Evolutionary conservation across 2,113 vertebrate genomes (phyloP), one percentile per base, ranked within the genome.

Genomic region (Labeo rohita): DNA sequence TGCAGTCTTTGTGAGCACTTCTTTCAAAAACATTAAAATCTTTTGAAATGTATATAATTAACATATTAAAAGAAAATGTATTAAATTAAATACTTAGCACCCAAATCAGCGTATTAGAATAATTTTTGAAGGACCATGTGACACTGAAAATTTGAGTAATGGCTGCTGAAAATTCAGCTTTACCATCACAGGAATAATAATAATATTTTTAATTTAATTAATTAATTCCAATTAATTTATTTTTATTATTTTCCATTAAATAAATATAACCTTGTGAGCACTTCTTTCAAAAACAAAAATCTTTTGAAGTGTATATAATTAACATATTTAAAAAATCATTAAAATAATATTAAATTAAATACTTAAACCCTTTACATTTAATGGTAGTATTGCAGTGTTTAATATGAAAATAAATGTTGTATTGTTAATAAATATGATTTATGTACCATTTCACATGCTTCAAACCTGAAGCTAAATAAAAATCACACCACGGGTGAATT

Each of bases 401-500:
- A 23, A n/a, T 74, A 49, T 74, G 9, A 74, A 74, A 49, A n/a
- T 73, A 73, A 47, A 73, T n/a, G 21, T 73, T 49, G 47, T 49
- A 47, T 1, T 23, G 10, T 74, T 49, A 7, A 23, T 74, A 23
- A 12, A 10, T 65, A 23, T 28, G 10, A 12, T 47, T n/a, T n/a
- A n/a, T n/a, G 3, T 47, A 2, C 8, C 8, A 73, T 47, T 8
- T n/a, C 10, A 12, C 43, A 21, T 72, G 5, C 39, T 47, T 70
- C 47, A 21, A 47, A 73, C 70, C 2, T 10, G 8, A 45, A 16
- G 8, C 16, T 28, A 13, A 8, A 9, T 63, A 18, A 34, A 72
- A 72, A 72, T 18, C 9, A 8, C 36, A 39, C 34, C 36, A 18
- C 34, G 39, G 15, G 66, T 18, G 36, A 39, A 39, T 39, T 36